Evolutionary conservation across 2,113 vertebrate genomes (phyloP).

Genomic region (Oryzias celebensis): DNA sequence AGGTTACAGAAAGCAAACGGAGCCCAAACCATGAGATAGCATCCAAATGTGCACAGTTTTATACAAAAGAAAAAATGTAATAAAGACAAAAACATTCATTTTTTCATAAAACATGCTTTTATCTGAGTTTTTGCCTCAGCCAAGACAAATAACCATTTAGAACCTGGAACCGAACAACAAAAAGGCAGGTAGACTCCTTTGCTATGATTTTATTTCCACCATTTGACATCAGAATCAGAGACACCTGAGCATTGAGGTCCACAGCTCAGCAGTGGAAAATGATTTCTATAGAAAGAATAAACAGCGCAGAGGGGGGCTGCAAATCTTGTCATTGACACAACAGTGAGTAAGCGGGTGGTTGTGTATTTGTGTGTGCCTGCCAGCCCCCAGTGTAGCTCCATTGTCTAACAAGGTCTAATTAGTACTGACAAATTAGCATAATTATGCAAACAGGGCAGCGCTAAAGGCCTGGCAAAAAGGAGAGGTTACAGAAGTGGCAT

Average conservation of each 20-base stretch:
- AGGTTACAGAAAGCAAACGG: no score
- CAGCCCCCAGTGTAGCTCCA: constrained; percentile 67
- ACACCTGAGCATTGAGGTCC: constrained; percentile 58
- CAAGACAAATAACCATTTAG: no score
- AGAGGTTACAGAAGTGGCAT: constrained; percentile 15
- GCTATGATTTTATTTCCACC: constrained; percentile 50
- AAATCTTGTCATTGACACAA: constrained; percentile 79
- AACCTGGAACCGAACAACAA: no score
- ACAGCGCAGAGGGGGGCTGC: constrained; percentile 64
- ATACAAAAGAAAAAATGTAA: constrained; percentile 1
- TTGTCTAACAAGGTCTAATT: constrained; percentile 81
- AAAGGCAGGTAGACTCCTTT: constrained; percentile 2
- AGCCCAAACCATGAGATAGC: no score
- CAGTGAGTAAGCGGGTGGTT: constrained; percentile 52
- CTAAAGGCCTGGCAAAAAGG: constrained; percentile 72
- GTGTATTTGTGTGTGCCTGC: constrained; percentile 55
- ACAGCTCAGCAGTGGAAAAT: constrained; percentile 46
- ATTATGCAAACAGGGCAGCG: constrained; percentile 76
- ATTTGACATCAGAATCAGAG: constrained; percentile 46
- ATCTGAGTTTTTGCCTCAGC: no score
- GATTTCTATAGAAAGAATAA: constrained; percentile 65
- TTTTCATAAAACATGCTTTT: no score
- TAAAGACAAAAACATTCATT: not conserved
- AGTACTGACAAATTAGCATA: constrained; percentile 80
- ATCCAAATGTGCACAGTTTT: not conserved